Percentiles rank a stretch among this genome's conserved stretches.
These are phyloP conservation scores for Mallotus villosus DNA, from an alignment of 2,797 vertebrate genomes.

Conservation along the genomic window DNA sequence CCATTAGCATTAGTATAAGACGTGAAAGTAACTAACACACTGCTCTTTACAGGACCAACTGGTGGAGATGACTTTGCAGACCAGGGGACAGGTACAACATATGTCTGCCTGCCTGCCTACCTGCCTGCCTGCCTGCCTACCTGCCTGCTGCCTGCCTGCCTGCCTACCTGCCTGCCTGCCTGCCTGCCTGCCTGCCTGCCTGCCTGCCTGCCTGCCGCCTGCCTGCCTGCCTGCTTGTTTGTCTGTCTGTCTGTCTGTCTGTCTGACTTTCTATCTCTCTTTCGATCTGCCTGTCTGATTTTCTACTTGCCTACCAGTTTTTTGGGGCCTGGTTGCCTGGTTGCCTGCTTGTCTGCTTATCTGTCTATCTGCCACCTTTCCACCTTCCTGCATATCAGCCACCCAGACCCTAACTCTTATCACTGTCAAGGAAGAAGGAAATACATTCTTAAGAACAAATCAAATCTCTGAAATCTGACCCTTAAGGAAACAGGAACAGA, in stretches of 20 bases:
- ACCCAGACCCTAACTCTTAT: too few species aligned
- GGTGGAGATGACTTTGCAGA: not conserved
- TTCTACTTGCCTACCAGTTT: not conserved
- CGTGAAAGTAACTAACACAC: not conserved
- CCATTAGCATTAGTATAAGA: not conserved
- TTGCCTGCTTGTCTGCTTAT: too few species aligned
- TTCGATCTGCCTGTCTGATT: not conserved
- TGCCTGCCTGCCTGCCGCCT: not conserved
- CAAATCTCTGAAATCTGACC: too few species aligned
- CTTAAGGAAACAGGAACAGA: not conserved
- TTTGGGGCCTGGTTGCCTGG: too few species aligned
- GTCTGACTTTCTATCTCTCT: not conserved
- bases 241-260: not conserved
- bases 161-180: not conserved
- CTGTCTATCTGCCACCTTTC: too few species aligned
- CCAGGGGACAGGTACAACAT: not conserved
- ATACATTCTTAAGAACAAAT: not conserved
- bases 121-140: not conserved
- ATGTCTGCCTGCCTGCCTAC: slow-evolving; percentile 12
- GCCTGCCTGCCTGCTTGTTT: too few species aligned
- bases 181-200: not conserved
- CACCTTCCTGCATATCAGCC: too few species aligned
- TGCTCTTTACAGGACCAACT: not conserved
- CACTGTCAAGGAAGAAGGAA: not conserved
- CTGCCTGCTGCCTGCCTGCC: not conserved